Evolutionary conservation across 2,888 invertebrate species (phyloP), one percentile per base, ranked within the genome.

Genomic region (Temnothorax unifasciatus): DNA sequence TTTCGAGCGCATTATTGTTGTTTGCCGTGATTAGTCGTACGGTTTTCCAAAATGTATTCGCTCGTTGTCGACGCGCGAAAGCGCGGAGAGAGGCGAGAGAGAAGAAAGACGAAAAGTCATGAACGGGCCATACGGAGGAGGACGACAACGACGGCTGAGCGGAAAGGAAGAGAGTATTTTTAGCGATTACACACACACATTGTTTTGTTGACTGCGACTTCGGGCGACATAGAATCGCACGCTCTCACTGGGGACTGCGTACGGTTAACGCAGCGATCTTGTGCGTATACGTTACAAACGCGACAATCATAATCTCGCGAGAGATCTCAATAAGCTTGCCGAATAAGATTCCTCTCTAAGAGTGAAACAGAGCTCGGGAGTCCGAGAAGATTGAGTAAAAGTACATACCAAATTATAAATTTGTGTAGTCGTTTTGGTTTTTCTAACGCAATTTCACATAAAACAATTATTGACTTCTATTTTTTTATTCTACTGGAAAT

Each of bases 181-280:
- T 94, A 94, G 94, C 93, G 93, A 92, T 94, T 94, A 94, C 29
- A 29, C 29, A 29, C 29, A 29, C 94, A 92, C 93, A 92, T 93
- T 94, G 93, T 73, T 57, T 94, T 94, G 93, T 94, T 93, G 92
- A 92, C 93, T 91, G 91, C 29, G 29, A 29, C 90, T 88, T 88
- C 91, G 86, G 90, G 91, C 91, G 93, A 92, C 92, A 93, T 91
- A 92, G 93, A 92, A 93, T 90, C 89, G 91, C 89, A 85, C 63
- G 59, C 68, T 75, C 85, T 75, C 81, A 82, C 44, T 57, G 81
- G 82, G 64, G 73, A 85, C 73, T 76, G 83, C 57, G 76, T 66
- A 64, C 54, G 73, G 84, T 75, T 73, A 84, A 81, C 69, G 69
- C 61, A 54, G 44, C 38, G 29, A 68, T 79, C n/a, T 59, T 41